Percentiles rank a stretch among this genome's conserved stretches.
Evolutionary conservation across 2,113 vertebrate genomes (phyloP).

Genomic region (Pipra filicauda): DNA sequence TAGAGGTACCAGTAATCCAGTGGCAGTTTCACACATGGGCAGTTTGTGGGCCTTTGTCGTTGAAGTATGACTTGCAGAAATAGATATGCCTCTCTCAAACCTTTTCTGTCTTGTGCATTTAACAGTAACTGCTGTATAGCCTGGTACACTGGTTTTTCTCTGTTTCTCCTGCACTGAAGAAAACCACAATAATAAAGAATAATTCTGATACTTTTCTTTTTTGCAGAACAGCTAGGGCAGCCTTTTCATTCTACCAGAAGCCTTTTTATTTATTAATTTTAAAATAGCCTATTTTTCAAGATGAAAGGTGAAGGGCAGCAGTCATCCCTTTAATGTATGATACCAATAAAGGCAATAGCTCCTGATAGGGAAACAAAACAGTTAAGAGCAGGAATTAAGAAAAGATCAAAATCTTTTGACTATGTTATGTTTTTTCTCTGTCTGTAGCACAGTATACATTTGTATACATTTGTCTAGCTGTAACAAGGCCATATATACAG

Average conservation of each 20-base stretch:
- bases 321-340: not conserved
- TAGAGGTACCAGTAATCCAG: not conserved
- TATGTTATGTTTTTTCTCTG: not conserved
- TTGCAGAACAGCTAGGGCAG: not conserved
- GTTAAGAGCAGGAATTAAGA: not conserved
- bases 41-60: not conserved
- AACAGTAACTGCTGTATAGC: not conserved
- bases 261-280: not conserved
- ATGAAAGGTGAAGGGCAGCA: not conserved
- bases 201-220: not conserved
- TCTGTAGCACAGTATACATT: not conserved
- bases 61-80: not conserved
- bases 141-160: not conserved
- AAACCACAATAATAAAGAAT: not conserved
- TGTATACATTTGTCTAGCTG: not conserved
- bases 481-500: not conserved
- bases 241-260: not conserved
- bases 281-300: not conserved
- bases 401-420: not conserved
- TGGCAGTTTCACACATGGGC: not conserved
- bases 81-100: not conserved
- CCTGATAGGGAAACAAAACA: not conserved
- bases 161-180: not conserved
- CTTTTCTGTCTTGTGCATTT: not conserved
- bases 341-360: not conserved